Evolutionary conservation across 2,888 invertebrate species (phyloP), one percentile per base, ranked within the genome.

Genomic region (Zygogramma bicolorata): DNA sequence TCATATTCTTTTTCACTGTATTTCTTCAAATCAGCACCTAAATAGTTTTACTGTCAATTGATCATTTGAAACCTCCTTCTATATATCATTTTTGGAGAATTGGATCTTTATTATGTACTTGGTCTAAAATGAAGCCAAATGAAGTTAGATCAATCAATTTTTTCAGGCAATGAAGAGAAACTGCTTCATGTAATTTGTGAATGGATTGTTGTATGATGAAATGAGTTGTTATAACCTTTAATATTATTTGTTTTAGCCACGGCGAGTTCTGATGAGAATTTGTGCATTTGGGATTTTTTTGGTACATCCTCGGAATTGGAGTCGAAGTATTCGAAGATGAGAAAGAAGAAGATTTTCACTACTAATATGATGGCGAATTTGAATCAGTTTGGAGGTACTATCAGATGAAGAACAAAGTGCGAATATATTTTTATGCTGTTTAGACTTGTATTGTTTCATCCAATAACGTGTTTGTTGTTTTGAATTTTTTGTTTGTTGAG

Each of bases 221-320:
- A n/a, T n/a, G n/a, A n/a, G n/a, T n/a, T n/a, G n/a, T n/a, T n/a
- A n/a, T 3, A 13, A 38, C 2, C n/a, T 38, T 10, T 38, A 0
- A 13, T 38, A 13, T 46, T 18, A 2, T 18, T 10, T 46, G 7
- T 46, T 77, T 75, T 85, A 70, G 87, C 86, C 4, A 86, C 87
- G 2, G 86, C 85, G 38, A 86, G 87, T 13, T 81, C 85, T 10
- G 88, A 88, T 71, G 87, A 88, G 65, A 85, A 86, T 25, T 78
- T 88, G 10, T 85, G 86, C 3, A 82, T 88, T 62, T 88, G 88
- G 88, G 84, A 87, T 71, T 88, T 87, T 79, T 83, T 85, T 74
- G 83, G 80, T 1, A 58, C 65, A 13, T 53, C 75, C 10, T 60
- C 69, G 8, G 42, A 57, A n/a, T 15, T 49, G 29, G 70, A 71